Percentiles rank a stretch among this genome's conserved stretches.
Evolutionary conservation across 2,113 vertebrate species (phyloP).

Genomic region (Lepus europaeus): DNA sequence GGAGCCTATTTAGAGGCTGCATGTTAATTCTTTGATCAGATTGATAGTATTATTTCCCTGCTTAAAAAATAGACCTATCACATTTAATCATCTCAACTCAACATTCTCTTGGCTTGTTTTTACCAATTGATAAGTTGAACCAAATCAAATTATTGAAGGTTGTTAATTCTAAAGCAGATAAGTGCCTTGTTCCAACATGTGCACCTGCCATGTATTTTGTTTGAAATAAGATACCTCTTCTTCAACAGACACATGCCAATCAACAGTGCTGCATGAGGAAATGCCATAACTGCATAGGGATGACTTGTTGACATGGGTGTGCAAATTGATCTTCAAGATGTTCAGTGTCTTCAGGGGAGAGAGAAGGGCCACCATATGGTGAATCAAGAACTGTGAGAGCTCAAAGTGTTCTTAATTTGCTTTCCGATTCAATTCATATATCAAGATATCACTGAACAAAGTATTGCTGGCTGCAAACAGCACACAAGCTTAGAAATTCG

Average conservation of each 20-base stretch:
- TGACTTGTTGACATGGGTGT: constrained; percentile 30
- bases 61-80: background rate
- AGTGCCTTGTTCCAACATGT: background rate
- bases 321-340: constrained; percentile 71
- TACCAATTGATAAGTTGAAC: background rate
- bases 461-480: background rate
- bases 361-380: background rate
- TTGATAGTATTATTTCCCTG: constrained; percentile 53
- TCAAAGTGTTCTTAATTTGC: background rate
- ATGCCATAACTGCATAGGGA: constrained; percentile 53
- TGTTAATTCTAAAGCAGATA: constrained; percentile 52
- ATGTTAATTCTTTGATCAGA: constrained; percentile 51
- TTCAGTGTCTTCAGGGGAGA: background rate
- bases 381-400: constrained; percentile 35
- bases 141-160: constrained; percentile 59
- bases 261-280: constrained; percentile 58
- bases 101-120: constrained; percentile 53
- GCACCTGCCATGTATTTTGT: constrained; percentile 83
- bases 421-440: background rate
- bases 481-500: background rate
- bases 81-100: constrained; percentile 57
- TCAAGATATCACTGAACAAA: background rate
- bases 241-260: constrained; percentile 70
- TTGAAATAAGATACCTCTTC: constrained; percentile 76
- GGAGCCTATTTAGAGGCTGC: constrained; percentile 68